Conservation (phyloP, 2,888 invertebrate species). For the Diaphora mendica region DNA sequence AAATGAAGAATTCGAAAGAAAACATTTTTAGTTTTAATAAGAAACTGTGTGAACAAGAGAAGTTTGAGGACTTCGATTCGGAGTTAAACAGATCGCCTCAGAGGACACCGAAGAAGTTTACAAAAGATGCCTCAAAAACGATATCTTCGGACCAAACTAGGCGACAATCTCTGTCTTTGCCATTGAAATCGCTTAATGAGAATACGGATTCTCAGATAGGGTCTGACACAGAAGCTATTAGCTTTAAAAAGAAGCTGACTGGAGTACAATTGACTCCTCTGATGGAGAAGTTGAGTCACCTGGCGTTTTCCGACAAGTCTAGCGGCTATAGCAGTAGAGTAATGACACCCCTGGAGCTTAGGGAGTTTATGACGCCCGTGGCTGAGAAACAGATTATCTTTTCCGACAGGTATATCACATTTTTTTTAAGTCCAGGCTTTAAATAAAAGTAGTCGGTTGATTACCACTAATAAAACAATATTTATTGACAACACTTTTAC, state of each 20-base stretch:
- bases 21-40: constrained; percentile 77
- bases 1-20: constrained; percentile 80
- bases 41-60: constrained; percentile 74
- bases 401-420: constrained; percentile 63
- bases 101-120: constrained; percentile 75
- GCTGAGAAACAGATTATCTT: constrained; percentile 75
- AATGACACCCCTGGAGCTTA: constrained; percentile 86
- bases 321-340: constrained; percentile 90
- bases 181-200: constrained; percentile 89
- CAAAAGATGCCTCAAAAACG: constrained; percentile 70
- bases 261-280: constrained; percentile 92
- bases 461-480: too few species aligned
- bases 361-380: constrained; percentile 78
- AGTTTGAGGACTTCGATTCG: constrained; percentile 83
- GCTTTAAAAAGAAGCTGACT: constrained; percentile 85
- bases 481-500: too few species aligned
- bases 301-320: constrained; percentile 89
- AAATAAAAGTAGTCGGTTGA: too few species aligned
- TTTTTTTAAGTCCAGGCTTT: not conserved
- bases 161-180: constrained; percentile 89
- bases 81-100: constrained; percentile 78
- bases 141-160: constrained; percentile 73
- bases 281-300: constrained; percentile 92
- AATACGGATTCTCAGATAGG: constrained; percentile 71
- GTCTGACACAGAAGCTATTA: constrained; percentile 69